Evolutionary conservation across 2,888 invertebrate species (phyloP).

Genomic region (Eulithis prunata): DNA sequence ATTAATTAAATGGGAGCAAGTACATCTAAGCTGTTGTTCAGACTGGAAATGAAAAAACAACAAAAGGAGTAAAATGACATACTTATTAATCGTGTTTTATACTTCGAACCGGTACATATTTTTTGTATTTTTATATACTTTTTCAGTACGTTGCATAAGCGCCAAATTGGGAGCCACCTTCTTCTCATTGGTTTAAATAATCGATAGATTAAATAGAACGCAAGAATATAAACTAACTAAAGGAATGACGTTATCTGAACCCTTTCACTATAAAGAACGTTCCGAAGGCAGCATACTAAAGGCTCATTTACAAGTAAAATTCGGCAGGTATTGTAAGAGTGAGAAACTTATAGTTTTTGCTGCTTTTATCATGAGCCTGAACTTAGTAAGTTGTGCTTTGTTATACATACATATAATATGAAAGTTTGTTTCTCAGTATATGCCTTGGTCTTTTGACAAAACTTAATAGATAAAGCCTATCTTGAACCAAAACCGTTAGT

Average conservation of each 20-base stretch:
- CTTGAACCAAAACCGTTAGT: no score
- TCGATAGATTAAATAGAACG: constrained; percentile 18
- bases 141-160: no score
- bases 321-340: constrained; percentile 35
- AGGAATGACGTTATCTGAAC: constrained; percentile 33
- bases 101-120: no score
- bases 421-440: no score
- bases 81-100: no score
- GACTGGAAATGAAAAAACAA: constrained; percentile 6
- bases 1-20: background rate
- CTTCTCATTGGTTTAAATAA: no score
- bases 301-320: constrained; percentile 42
- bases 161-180: no score
- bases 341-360: constrained; percentile 31
- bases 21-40: background rate
- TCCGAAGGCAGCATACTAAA: constrained; percentile 38
- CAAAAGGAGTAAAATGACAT: background rate
- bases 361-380: background rate
- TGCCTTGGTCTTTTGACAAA: no score
- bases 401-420: no score
- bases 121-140: no score
- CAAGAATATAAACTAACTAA: constrained; percentile 35
- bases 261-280: constrained; percentile 36
- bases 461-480: no score
- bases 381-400: background rate